These are phyloP conservation scores for Athalia circularis DNA, from an alignment of 2,888 invertebrate genomes.

Conservation along the genomic window DNA sequence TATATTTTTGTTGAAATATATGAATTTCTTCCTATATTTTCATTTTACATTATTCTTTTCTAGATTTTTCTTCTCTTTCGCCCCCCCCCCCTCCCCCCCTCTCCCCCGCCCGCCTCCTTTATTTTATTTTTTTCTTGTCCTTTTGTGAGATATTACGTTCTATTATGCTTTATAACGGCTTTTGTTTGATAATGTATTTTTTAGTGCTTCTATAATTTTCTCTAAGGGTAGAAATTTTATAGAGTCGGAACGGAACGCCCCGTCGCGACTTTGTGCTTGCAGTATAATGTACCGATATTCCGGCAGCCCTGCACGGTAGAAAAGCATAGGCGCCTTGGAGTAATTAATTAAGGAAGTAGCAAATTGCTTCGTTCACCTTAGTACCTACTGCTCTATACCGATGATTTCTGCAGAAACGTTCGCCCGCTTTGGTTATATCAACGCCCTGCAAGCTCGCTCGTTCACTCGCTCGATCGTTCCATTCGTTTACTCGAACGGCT, in stretches of 20 bases:
- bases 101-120: too few species aligned
- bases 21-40: background rate
- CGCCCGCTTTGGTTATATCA: constrained; percentile 24
- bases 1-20: constrained; percentile 37
- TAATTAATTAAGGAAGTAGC: constrained; percentile 44
- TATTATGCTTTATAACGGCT: background rate
- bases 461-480: background rate
- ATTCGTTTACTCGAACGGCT: too few species aligned
- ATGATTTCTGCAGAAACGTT: constrained; percentile 15
- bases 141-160: background rate
- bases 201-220: background rate
- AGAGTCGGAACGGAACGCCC: too few species aligned
- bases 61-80: background rate
- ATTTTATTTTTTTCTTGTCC: background rate
- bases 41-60: background rate
- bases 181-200: background rate
- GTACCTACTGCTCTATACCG: background rate
- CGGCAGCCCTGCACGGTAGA: background rate
- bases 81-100: too few species aligned
- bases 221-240: background rate
- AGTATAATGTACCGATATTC: constrained; percentile 1
- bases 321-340: constrained; percentile 2
- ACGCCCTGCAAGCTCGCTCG: background rate
- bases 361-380: constrained; percentile 42
- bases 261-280: too few species aligned